phyloP scores from a whole-genome alignment of 1,140 invertebrate genomes.

The Chrysopa pallens region DNA sequence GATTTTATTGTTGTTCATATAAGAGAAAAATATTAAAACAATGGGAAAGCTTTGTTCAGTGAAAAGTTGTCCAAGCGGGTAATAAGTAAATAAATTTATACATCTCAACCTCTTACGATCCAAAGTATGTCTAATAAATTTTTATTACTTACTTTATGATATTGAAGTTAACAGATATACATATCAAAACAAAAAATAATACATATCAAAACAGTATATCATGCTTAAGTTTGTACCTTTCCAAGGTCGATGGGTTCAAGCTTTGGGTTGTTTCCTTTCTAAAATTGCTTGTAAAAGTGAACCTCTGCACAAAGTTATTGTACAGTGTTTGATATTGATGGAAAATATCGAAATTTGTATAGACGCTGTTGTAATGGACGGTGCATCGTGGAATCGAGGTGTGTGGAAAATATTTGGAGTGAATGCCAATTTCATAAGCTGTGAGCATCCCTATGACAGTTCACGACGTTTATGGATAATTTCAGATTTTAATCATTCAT shows the following conservation, averaged over 20 bases:
- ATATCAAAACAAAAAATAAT: too few relatives aligned
- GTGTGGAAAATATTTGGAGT: constrained; percentile 1
- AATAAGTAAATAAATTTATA: too few relatives aligned
- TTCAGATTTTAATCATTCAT: neutral
- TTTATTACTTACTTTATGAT: too few relatives aligned
- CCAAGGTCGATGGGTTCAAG: neutral
- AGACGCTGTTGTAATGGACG: constrained; percentile 4
- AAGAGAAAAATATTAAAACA: too few relatives aligned
- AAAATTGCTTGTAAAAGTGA: constrained; percentile 3
- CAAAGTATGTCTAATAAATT: too few relatives aligned
- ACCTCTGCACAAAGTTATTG: constrained; percentile 4
- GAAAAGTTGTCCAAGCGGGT: too few relatives aligned
- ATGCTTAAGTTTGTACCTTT: too few relatives aligned
- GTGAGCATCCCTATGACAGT: neutral
- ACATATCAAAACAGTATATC: too few relatives aligned
- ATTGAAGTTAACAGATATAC: too few relatives aligned
- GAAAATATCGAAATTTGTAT: constrained; percentile 6
- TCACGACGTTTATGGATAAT: neutral
- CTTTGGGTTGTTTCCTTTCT: constrained; percentile 4
- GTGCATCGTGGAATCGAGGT: constrained; percentile 4
- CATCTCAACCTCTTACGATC: too few relatives aligned
- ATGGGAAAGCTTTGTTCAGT: too few relatives aligned
- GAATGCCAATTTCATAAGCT: neutral
- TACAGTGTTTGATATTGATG: neutral
- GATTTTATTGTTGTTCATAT: too few relatives aligned